Evolutionary conservation across 2,888 invertebrate genomes (phyloP), one percentile per base, ranked within the genome.

Genomic region (Chrysina gloriosa): DNA sequence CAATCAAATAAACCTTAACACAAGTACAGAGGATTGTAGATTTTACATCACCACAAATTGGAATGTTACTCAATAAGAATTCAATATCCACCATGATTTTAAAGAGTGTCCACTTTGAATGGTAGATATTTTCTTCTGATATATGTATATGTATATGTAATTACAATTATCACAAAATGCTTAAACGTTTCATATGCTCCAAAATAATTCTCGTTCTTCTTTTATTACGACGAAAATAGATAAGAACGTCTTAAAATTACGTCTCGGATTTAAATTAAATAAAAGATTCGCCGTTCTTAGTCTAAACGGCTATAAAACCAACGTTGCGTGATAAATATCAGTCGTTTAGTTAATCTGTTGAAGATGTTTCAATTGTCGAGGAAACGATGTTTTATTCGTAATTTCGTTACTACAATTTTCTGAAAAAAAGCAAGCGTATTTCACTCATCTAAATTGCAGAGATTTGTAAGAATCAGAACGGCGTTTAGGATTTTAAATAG

Each of bases 271-370:
- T 48, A 74, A 76, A 75, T 75, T 76, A 75, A 76, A 76, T 75
- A n/a, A 73, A 73, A 75, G 48, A 74, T 65, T 69, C 73, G 72
- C 71, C 76, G 72, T 73, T 76, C 73, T 74, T 73, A 73, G 75
- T 72, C 70, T 71, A 75, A 76, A 77, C 75, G 76, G 68, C 73
- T 75, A 76, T 77, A 76, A 76, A 76, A 73, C 71, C 69, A 69
- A 72, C 70, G 70, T 65, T 68, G 73, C 70, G 73, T 75, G 77
- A 77, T 76, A 75, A 78, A 78, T 77, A 76, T 69, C 69, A 64
- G 73, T 72, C 76, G 73, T 78, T 77, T 74, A 73, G 74, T 73
- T 78, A 77, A 78, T 76, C 77, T 75, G 74, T 71, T 73, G 75
- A 75, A 71, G 75, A 76, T 76, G 76, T 76, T 75, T 77, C 77